A percentile compares a stretch with the other conserved stretches of the same genome.
These are phyloP conservation scores for Gobiocypris rarus DNA, from an alignment of 2,113 vertebrate species.

Conservation along the genomic window DNA sequence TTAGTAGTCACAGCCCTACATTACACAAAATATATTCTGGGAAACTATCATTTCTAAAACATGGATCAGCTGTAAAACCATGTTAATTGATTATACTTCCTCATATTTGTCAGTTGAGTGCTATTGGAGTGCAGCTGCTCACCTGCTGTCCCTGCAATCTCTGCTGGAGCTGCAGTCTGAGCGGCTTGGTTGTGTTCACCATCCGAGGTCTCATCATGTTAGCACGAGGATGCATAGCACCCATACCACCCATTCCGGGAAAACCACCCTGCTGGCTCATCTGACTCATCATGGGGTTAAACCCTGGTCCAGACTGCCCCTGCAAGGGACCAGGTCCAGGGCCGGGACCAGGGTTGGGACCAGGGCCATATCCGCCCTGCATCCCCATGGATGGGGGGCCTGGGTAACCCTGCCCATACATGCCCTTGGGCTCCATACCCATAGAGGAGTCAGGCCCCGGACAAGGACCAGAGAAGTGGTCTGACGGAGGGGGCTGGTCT, in stretches of 20 bases:
- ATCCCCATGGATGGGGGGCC: slow-evolving; percentile 82
- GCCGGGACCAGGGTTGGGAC: slow-evolving; percentile 43
- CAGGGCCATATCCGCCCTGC: slow-evolving; percentile 77
- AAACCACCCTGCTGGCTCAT: slow-evolving; percentile 70
- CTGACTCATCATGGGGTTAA: slow-evolving; percentile 82
- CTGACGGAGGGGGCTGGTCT: slow-evolving; percentile 78
- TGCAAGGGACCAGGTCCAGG: slow-evolving; percentile 70
- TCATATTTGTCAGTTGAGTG: neutral
- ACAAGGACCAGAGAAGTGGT: slow-evolving; percentile 78
- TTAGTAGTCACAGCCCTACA: neutral
- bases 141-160: slow-evolving; percentile 97
- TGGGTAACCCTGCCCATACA: slow-evolving; percentile 87
- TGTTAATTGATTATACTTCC: neutral
- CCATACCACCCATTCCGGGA: slow-evolving; percentile 73
- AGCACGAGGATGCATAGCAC: slow-evolving; percentile 85
- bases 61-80: neutral
- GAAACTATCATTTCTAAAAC: neutral
- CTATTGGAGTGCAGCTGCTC: slow-evolving; percentile 26
- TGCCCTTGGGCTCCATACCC: slow-evolving; percentile 87
- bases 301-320: slow-evolving; percentile 81
- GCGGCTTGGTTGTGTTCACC: slow-evolving; percentile 87
- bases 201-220: slow-evolving; percentile 86
- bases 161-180: slow-evolving; percentile 94
- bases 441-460: slow-evolving; percentile 80
- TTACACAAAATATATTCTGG: neutral